Base-by-base conservation (phyloP, 2,888 invertebrate genomes). In the Germaria angustata region DNA sequence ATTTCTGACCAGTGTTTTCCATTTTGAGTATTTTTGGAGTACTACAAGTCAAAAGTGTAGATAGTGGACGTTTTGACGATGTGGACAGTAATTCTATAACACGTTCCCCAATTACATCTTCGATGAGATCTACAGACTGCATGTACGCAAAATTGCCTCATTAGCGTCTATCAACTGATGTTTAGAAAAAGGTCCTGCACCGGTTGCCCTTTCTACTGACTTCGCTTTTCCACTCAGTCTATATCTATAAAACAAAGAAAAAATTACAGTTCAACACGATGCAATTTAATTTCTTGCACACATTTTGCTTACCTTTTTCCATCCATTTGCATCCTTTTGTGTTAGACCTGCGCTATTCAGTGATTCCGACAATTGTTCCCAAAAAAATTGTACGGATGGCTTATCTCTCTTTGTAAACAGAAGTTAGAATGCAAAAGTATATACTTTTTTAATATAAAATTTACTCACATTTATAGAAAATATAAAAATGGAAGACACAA, bases 201-300 rank as follows among this genome's bases (percentile, higher is more conserved):
- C 53, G 15, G 28, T 32, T 11, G 49, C 61, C 15, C 44, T 15
- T n/a, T n/a, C n/a, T n/a, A n/a, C n/a, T n/a, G n/a, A n/a, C n/a
- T n/a, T 77, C 69, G n/a, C 63, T 77, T 53, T 77, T 69, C 66
- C 69, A 69, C 5, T 77, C 59, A 24, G 59, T 77, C 68, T 17
- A 68, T 39, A 20, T 59, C 68, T 77, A 69, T 15, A 59, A 20
- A 65, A n/a, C n/a, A 28, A 24, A 66, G 5, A 34, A 44, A 49
- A 49, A 15, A 13, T 22, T 36, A 49, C 13, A 63, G 46, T 46
- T 32, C 15, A 39, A 46, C 20, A 53, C 49, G 49, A 49, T 3
- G n/a, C n/a, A 61, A 22, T 57, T 24, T 41, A 8, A 24, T 41
- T 51, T 65, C 20, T 65, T 34, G 17, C 51, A 53, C n/a, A 68